Percentiles rank a stretch among this genome's conserved stretches.
These are phyloP conservation scores for Arion vulgaris DNA, from an alignment of 1,140 invertebrate genomes.

Conservation along the genomic window DNA sequence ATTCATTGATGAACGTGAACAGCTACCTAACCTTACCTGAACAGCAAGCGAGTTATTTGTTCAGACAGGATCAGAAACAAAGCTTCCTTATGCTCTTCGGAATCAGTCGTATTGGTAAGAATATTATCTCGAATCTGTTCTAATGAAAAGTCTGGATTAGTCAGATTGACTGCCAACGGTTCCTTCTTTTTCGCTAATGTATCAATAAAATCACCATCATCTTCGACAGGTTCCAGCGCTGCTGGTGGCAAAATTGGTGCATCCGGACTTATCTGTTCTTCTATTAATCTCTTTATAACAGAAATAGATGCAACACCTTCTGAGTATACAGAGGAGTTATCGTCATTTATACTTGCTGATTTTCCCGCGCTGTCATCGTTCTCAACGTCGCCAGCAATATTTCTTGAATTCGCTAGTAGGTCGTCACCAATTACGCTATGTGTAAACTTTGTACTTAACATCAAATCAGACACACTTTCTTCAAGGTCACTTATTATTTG, in stretches of 20 bases:
- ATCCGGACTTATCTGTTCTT: neutral
- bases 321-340: neutral
- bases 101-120: neutral
- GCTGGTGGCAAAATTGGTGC: neutral
- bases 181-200: too few species aligned
- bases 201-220: neutral
- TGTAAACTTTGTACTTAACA: neutral
- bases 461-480: neutral
- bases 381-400: neutral
- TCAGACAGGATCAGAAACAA: neutral
- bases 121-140: neutral
- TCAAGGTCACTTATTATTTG: neutral
- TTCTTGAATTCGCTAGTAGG: neutral
- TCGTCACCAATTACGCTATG: neutral
- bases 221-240: neutral
- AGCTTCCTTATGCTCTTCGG: neutral
- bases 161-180: neutral
- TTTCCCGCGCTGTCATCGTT: neutral
- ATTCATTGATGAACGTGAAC: too few species aligned
- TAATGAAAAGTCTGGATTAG: neutral
- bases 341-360: neutral
- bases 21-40: neutral
- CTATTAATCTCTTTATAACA: neutral
- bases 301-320: neutral
- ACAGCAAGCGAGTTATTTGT: neutral